phyloP scores from a whole-genome alignment of 2,888 invertebrate species.

The Leptogaster cylindrica region DNA sequence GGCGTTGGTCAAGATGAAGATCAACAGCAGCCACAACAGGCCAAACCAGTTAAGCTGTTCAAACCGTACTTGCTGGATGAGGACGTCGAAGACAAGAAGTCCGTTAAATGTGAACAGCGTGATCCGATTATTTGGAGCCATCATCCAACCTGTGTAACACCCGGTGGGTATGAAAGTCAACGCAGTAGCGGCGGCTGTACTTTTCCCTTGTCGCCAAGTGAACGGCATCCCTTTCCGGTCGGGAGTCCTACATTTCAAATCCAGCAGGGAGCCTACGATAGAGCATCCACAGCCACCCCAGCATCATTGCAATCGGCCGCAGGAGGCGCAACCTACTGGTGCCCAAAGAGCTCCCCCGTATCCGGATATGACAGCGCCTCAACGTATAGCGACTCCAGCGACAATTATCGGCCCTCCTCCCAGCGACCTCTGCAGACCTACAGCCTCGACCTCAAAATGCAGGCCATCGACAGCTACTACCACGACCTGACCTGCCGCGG shows the following conservation, averaged over 20 bases:
- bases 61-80: constrained; percentile 78
- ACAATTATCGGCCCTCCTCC: constrained; percentile 45
- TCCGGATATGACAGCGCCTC: constrained; percentile 62
- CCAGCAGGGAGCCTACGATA: constrained; percentile 17
- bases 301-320: constrained; percentile 39
- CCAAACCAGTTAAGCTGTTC: constrained; percentile 76
- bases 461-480: constrained; percentile 65
- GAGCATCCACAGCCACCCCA: constrained; percentile 40
- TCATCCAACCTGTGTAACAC: constrained; percentile 52
- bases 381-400: constrained; percentile 58
- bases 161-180: constrained; percentile 47
- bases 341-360: constrained; percentile 60
- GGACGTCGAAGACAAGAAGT: constrained; percentile 60
- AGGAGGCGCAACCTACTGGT: constrained; percentile 55
- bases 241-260: constrained; percentile 56
- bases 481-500: constrained; percentile 63
- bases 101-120: constrained; percentile 40
- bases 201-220: constrained; percentile 52
- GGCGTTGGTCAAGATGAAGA: constrained; percentile 3
- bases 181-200: constrained; percentile 47
- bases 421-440: constrained; percentile 52
- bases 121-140: constrained; percentile 60
- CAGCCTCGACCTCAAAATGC: constrained; percentile 65
- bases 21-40: constrained; percentile 52
- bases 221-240: constrained; percentile 53